Evolutionary conservation across 2,888 invertebrate genomes (phyloP).

Genomic region (Tubulanus polymorphus): DNA sequence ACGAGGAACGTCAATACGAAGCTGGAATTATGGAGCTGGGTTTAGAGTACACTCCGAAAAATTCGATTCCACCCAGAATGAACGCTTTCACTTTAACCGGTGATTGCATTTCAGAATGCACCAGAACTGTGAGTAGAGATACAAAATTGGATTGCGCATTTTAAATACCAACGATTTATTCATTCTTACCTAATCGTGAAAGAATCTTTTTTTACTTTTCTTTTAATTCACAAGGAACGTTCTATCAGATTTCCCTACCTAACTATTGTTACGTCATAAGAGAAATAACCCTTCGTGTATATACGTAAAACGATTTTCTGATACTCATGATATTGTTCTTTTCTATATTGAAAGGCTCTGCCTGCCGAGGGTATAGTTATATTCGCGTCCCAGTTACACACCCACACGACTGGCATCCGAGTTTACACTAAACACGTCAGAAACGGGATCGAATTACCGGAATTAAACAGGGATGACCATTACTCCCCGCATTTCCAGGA

Average conservation of each 20-base stretch:
- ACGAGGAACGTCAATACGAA: conserved; percentile 73
- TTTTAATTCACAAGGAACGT: too few species aligned
- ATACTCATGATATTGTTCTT: too few species aligned
- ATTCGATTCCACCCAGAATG: conserved; percentile 90
- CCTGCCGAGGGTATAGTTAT: conserved; percentile 80
- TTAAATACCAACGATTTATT: too few species aligned
- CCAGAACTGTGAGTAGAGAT: conserved; percentile 67
- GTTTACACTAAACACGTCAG: conserved; percentile 83
- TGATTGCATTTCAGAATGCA: conserved; percentile 90
- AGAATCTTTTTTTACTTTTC: too few species aligned
- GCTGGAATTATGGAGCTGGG: conserved; percentile 96
- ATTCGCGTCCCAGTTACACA: conserved; percentile 95
- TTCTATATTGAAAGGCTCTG: conserved; percentile 38
- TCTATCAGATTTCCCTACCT: too few species aligned
- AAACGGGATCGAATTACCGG: conserved; percentile 73
- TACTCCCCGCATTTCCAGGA: conserved; percentile 98
- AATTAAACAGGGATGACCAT: conserved; percentile 85
- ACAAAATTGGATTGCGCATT: too few species aligned
- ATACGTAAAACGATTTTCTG: too few species aligned
- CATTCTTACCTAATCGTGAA: too few species aligned
- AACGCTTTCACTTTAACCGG: conserved; percentile 75
- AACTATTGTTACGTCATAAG: too few species aligned
- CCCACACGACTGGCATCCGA: conserved; percentile 80
- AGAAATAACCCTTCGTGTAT: too few species aligned
- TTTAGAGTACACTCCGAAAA: conserved; percentile 94